phyloP scores from a whole-genome alignment of 2,888 invertebrate species.

The Ischnus inquisitorius region DNA sequence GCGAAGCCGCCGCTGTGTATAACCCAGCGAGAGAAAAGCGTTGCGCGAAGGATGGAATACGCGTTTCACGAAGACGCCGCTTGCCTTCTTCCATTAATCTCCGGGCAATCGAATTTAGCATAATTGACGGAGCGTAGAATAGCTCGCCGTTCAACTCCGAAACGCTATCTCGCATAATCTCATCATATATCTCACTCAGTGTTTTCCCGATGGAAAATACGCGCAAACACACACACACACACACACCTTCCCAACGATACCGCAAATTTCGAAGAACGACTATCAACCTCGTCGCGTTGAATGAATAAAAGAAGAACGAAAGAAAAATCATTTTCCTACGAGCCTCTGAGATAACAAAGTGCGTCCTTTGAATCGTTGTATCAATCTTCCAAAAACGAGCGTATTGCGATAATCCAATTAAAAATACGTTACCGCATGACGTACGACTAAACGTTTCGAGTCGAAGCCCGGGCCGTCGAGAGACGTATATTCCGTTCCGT shows the following conservation, averaged over 20 bases:
- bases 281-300: constrained; percentile 3
- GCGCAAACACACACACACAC: constrained; percentile 40
- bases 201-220: constrained; percentile 81
- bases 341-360: constrained; percentile 14
- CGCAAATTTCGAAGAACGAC: constrained; percentile 42
- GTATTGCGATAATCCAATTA: constrained; percentile 71
- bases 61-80: constrained; percentile 67
- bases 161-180: constrained; percentile 84
- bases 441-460: constrained; percentile 66
- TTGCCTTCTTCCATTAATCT: constrained; percentile 85
- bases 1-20: constrained; percentile 5
- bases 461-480: constrained; percentile 16
- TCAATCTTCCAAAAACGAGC: constrained; percentile 55
- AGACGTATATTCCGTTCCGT: constrained; percentile 31
- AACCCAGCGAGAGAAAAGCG: constrained; percentile 68
- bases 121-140: constrained; percentile 85
- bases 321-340: background rate
- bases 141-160: constrained; percentile 82
- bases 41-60: constrained; percentile 39
- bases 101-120: constrained; percentile 84
- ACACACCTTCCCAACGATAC: constrained; percentile 64
- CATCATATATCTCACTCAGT: constrained; percentile 84
- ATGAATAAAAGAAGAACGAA: background rate
- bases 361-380: constrained; percentile 33
- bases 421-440: constrained; percentile 72